Conservation (phyloP, 2,888 invertebrate species). For the Mimachlamys varia region DNA sequence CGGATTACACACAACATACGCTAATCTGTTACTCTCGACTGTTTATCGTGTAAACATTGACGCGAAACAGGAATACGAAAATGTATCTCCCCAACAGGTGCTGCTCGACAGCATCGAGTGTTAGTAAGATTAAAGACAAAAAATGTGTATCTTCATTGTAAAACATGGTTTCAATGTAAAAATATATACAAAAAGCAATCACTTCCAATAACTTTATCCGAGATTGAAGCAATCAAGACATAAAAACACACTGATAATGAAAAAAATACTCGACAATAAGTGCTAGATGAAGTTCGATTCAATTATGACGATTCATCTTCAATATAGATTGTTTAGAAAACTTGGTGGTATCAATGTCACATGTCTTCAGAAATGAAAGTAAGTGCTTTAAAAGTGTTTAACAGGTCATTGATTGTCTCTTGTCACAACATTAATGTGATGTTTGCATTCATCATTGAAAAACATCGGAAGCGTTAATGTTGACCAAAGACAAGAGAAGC, state of each 20-base stretch:
- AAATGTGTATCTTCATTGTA: neutral
- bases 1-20: neutral
- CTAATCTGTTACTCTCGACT: neutral
- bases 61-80: neutral
- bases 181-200: neutral
- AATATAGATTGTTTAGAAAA: too few relatives aligned
- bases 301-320: neutral
- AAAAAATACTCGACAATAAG: neutral
- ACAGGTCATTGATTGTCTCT: too few relatives aligned
- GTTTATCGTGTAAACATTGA: neutral
- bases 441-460: too few relatives aligned
- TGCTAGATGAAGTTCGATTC: neutral
- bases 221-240: neutral
- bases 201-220: neutral
- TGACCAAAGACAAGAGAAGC: too few relatives aligned
- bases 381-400: too few relatives aligned
- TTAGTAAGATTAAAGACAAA: neutral
- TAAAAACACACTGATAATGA: neutral
- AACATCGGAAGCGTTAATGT: too few relatives aligned
- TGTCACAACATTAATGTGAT: too few relatives aligned
- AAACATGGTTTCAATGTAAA: neutral
- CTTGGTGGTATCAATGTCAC: too few relatives aligned
- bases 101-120: neutral
- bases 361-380: too few relatives aligned
- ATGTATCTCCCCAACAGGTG: neutral